Percentiles rank a stretch among this genome's conserved stretches.
Conservation (phyloP, 2,797 vertebrate genomes). For the Chiloscyllium punctatum region DNA sequence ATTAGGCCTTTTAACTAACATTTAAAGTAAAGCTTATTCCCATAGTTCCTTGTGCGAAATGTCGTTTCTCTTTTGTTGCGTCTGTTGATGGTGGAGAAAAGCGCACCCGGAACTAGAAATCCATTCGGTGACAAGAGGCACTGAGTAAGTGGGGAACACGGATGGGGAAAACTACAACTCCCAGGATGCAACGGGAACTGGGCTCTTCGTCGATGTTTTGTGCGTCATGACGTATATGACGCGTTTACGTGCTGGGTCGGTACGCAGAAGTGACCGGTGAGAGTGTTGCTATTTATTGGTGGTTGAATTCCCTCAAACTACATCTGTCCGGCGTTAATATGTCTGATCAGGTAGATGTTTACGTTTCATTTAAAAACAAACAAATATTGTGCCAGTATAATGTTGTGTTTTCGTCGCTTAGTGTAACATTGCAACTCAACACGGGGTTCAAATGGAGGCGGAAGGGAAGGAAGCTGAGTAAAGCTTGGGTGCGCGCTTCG, state of each 20-base stretch:
- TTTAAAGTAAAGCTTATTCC: not conserved
- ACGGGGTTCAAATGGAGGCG: conserved; percentile 32
- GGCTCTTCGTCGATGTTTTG: too few species aligned
- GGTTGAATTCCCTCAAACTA: not conserved
- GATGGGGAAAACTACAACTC: not conserved
- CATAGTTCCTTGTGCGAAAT: not conserved
- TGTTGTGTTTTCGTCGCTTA: not conserved
- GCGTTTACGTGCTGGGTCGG: not conserved
- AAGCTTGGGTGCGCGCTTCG: not conserved
- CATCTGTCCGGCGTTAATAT: not conserved
- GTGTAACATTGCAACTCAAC: not conserved
- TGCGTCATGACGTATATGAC: not conserved
- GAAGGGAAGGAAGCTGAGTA: conserved; percentile 17
- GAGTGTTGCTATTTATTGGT: conserved; percentile 19
- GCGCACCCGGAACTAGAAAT: not conserved
- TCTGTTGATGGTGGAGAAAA: not conserved
- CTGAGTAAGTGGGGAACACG: not conserved
- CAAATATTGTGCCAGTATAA: not conserved
- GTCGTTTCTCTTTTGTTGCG: not conserved
- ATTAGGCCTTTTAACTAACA: not conserved
- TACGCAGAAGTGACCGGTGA: conserved; percentile 8
- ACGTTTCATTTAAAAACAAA: not conserved
- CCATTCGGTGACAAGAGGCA: not conserved
- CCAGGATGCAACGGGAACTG: not conserved
- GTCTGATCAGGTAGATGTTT: conserved; percentile 11